Percentiles rank a stretch among this genome's conserved stretches.
Evolutionary conservation across 2,797 vertebrate genomes (phyloP).

Genomic region (Kryptopterus vitreolus): DNA sequence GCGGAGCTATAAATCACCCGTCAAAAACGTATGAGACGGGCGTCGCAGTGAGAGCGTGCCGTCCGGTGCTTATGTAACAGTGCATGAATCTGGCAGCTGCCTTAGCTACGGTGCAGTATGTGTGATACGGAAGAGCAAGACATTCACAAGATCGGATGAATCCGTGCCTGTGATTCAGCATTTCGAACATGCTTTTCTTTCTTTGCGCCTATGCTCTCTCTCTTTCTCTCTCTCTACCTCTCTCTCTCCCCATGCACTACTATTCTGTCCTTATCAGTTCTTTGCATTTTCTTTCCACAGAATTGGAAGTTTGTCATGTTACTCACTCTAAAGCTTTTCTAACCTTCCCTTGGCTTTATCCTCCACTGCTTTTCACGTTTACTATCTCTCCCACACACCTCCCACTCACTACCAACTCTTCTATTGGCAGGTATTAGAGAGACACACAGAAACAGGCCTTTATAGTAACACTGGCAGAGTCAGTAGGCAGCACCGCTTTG

Average conservation of each 20-base stretch:
- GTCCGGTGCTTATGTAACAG: constrained; percentile 5
- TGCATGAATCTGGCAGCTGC: constrained; percentile 4
- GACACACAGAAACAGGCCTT: constrained; percentile 25
- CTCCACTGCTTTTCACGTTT: constrained; percentile 4
- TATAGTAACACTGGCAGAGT: constrained; percentile 48
- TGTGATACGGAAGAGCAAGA: constrained; percentile 40
- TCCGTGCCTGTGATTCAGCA: constrained; percentile 67
- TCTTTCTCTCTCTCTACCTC: constrained; percentile 13
- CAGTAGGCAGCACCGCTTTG: constrained; percentile 1
- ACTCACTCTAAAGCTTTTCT: constrained; percentile 16
- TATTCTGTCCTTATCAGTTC: constrained; percentile 5
- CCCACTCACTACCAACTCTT: constrained; percentile 28
- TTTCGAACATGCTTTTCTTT: constrained; percentile 54
- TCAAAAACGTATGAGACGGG: constrained; percentile 3
- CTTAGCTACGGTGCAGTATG: constrained; percentile 1
- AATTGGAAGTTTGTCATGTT: constrained; percentile 1
- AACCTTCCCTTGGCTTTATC: constrained; percentile 10
- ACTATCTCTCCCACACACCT: constrained; percentile 16
- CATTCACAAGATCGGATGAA: constrained; percentile 38
- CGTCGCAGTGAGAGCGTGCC: constrained; percentile 7
- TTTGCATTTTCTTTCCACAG: constrained; percentile 2
- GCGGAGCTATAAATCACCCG: neutral
- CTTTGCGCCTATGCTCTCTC: no score
- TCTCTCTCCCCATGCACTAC: neutral
- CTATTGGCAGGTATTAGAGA: constrained; percentile 23